Evolutionary conservation across 2,888 invertebrate species (phyloP), one percentile per base, ranked within the genome.

Genomic region (Timema cristinae): DNA sequence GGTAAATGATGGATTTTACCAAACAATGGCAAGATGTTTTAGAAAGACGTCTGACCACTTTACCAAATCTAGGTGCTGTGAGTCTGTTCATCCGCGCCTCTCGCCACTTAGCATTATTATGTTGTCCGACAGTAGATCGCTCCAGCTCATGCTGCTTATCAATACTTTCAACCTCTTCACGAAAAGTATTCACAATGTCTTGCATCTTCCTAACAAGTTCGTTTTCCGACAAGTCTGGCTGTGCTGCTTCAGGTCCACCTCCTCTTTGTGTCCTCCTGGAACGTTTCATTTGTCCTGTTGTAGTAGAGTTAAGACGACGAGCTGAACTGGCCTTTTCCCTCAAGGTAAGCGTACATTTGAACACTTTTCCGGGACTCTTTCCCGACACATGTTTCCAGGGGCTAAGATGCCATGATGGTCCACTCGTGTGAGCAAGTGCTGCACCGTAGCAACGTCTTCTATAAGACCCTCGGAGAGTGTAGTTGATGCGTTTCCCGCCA

Each of bases 231-330:
- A 72, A 67, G 48, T 73, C 71, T 9, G 68, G 61, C 10, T 72
- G 56, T 15, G 71, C 72, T 9, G 73, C 68, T 47, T 67, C 13
- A 9, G 67, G 67, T 2, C 73, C 71, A 54, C 48, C 7, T n/a
- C 47, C 32, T 47, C 47, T 63, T 32, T 1, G 10, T 48, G 48
- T 63, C 13, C 48, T 48, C 48, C 63, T 32, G 48, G 7, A 48
- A 2, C 63, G 63, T 10, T 32, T 63, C 32, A 13, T 48, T 63
- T 63, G 32, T 13, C 48, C 48, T 16, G 32, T 16, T 7, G 9
- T 63, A 6, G 11, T 6, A 63, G 8, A 15, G 6, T 10, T 47
- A 32, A 63, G 48, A 48, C 16, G 63, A 48, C 16, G 63, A 63
- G 9, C 9, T 63, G 48, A 32, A 32, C 6, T 63, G 32, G 63